A percentile compares a stretch with the other conserved stretches of the same genome.
Evolutionary conservation across 2,113 vertebrate species (phyloP).

Genomic region (Syrmaticus mikado): DNA sequence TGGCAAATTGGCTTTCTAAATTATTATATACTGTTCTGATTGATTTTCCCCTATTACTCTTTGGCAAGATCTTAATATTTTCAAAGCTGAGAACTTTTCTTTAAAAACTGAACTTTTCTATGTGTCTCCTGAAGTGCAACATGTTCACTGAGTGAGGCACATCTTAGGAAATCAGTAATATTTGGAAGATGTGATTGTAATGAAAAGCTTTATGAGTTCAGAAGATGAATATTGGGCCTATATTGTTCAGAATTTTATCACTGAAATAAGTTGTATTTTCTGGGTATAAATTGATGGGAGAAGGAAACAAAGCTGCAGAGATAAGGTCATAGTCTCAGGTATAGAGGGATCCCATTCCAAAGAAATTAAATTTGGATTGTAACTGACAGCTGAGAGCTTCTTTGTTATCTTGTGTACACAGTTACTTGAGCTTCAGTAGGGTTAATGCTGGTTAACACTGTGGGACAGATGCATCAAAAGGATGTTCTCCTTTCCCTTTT

Average conservation of each 20-base stretch:
- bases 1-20: conserved; percentile 37
- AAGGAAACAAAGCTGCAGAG: conserved; percentile 22
- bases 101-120: background rate
- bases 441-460: background rate
- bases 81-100: background rate
- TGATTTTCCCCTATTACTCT: background rate
- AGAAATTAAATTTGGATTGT: background rate
- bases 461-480: background rate
- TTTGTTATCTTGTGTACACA: background rate
- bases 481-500: background rate
- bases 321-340: background rate
- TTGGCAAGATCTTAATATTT: conserved; percentile 21
- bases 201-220: conserved; percentile 8
- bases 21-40: background rate
- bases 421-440: background rate
- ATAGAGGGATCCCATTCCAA: background rate
- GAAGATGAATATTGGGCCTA: fast-evolving
- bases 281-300: background rate
- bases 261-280: background rate
- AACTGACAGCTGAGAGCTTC: background rate
- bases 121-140: background rate
- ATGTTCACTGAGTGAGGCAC: background rate
- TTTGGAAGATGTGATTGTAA: background rate
- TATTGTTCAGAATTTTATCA: background rate
- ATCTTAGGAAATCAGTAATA: background rate